Evolutionary conservation across 1,140 invertebrate species (phyloP).

Genomic region (Leptinotarsa defecta): DNA sequence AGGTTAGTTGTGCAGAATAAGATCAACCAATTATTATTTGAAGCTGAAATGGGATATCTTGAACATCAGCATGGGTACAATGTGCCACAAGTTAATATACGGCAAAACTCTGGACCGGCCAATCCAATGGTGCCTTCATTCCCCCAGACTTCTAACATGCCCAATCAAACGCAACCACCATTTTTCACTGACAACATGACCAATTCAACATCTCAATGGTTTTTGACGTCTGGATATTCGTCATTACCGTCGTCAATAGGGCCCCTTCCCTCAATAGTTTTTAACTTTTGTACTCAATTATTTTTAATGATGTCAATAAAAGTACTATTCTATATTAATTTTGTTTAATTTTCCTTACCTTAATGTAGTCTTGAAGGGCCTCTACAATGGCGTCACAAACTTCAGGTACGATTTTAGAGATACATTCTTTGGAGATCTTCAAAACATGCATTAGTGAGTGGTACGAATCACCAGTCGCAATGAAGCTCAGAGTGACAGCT

Average conservation of each 20-base stretch:
- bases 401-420: slow-evolving; percentile 44
- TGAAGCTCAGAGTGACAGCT: slow-evolving; percentile 46
- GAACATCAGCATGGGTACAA: slow-evolving; percentile 15
- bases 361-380: slow-evolving; percentile 28
- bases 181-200: slow-evolving; percentile 5
- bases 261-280: slow-evolving; percentile 6
- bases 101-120: slow-evolving; percentile 16
- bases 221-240: slow-evolving; percentile 14
- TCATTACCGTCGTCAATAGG: not conserved
- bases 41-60: slow-evolving; percentile 18
- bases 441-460: slow-evolving; percentile 41
- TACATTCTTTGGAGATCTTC: slow-evolving; percentile 29
- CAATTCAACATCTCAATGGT: slow-evolving; percentile 9
- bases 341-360: slow-evolving; percentile 24
- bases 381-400: slow-evolving; percentile 31
- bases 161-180: slow-evolving; percentile 15
- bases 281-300: slow-evolving; percentile 17
- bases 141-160: not conserved
- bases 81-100: slow-evolving; percentile 14
- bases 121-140: slow-evolving; percentile 17
- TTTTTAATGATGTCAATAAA: slow-evolving; percentile 22
- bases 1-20: slow-evolving; percentile 24
- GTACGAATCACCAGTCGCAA: slow-evolving; percentile 46
- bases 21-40: slow-evolving; percentile 27
- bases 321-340: slow-evolving; percentile 16